These are phyloP conservation scores for Chalcosyrphus nemorum DNA, from an alignment of 2,888 invertebrate species.

Conservation along the genomic window DNA sequence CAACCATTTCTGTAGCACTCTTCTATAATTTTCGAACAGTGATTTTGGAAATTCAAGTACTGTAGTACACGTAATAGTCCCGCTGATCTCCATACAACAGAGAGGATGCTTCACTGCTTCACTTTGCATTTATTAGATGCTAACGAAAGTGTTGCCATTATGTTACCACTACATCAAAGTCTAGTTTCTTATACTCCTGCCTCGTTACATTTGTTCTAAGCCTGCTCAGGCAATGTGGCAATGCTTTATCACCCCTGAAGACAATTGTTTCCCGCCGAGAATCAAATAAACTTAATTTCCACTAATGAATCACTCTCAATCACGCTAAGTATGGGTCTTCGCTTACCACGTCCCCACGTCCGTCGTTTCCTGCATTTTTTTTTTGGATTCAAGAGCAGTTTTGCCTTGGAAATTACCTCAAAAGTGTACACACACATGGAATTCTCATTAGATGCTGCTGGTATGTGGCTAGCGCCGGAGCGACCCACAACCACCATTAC, in stretches of 20 bases:
- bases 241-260: background rate
- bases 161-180: too few species aligned
- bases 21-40: too few species aligned
- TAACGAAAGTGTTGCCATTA: too few species aligned
- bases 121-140: too few species aligned
- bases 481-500: conserved; percentile 41
- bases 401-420: conserved; percentile 38
- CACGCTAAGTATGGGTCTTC: conserved; percentile 16
- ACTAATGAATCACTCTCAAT: conserved; percentile 31
- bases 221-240: background rate
- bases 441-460: conserved; percentile 53
- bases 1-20: too few species aligned
- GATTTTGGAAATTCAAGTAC: too few species aligned
- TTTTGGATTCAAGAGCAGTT: background rate
- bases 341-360: background rate
- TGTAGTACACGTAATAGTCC: too few species aligned
- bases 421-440: conserved; percentile 50
- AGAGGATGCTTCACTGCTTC: too few species aligned
- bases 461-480: conserved; percentile 56
- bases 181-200: too few species aligned
- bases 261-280: background rate
- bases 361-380: background rate
- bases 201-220: background rate
- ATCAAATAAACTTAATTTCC: conserved; percentile 23
- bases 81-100: too few species aligned